Conservation (phyloP, 2,888 invertebrate species). For the Pycnomerus fuliginosus region DNA sequence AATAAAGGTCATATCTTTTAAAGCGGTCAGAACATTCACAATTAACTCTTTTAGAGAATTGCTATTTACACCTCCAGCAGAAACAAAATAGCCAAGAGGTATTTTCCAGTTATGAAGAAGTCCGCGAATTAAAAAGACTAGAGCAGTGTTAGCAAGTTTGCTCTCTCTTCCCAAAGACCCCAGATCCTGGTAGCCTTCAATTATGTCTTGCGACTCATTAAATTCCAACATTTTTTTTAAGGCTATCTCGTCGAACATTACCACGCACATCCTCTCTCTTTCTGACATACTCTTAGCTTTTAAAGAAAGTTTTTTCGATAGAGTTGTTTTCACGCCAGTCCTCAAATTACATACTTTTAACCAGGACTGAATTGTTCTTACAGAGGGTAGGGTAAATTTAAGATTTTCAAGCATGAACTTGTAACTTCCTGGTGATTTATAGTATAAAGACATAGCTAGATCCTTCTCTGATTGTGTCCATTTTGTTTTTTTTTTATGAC, state of each 20-base stretch:
- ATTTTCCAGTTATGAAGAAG: conserved; percentile 1
- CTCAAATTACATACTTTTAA: conserved; percentile 29
- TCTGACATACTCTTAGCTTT: conserved; percentile 31
- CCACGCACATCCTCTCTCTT: conserved; percentile 20
- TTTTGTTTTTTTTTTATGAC: not conserved
- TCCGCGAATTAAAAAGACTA: conserved; percentile 17
- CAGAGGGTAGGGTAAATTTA: conserved; percentile 1
- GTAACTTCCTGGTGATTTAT: conserved; percentile 6
- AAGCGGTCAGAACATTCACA: conserved; percentile 1
- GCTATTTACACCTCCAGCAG: not conserved
- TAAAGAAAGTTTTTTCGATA: conserved; percentile 26
- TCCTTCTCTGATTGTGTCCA: not conserved
- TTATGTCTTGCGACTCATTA: conserved; percentile 13
- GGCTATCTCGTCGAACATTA: conserved; percentile 25
- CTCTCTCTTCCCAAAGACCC: conserved; percentile 15
- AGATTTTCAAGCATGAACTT: conserved; percentile 4
- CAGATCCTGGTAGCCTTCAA: conserved; percentile 26
- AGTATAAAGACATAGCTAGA: not conserved
- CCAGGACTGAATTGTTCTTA: conserved; percentile 30
- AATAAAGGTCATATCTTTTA: not conserved
- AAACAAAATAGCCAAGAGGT: conserved; percentile 3
- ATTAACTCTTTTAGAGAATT: not conserved
- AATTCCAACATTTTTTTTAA: conserved; percentile 22
- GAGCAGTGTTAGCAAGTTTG: conserved; percentile 17
- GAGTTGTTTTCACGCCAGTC: conserved; percentile 27